These are phyloP conservation scores for Phymorhynchus buccinoides DNA, from an alignment of 1,140 invertebrate genomes.

Conservation along the genomic window DNA sequence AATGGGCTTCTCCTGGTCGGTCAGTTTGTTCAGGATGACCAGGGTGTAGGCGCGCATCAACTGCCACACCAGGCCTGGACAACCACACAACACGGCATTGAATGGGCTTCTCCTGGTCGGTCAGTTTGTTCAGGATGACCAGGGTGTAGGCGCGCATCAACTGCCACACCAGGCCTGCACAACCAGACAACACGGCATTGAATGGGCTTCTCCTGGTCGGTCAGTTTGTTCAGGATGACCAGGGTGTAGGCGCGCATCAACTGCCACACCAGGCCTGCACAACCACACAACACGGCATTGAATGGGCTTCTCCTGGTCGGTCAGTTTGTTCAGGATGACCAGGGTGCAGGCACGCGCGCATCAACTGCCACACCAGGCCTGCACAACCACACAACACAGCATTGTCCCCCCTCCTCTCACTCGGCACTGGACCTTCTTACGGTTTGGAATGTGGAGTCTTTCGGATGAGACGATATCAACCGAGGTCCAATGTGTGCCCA, in stretches of 20 bases:
- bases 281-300: no score
- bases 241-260: constrained; percentile 97
- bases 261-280: constrained; percentile 95
- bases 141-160: constrained; percentile 97
- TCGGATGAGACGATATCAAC: no score
- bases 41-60: constrained; percentile 97
- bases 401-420: no score
- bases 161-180: constrained; percentile 95
- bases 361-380: constrained; percentile 98
- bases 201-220: no score
- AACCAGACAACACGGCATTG: no score
- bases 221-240: constrained; percentile 88
- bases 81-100: no score
- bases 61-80: constrained; percentile 95
- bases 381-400: constrained; percentile 44
- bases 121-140: constrained; percentile 88
- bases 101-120: no score
- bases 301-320: constrained; percentile 75
- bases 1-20: no score
- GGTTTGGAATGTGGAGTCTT: no score
- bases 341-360: constrained; percentile 98
- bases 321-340: constrained; percentile 88
- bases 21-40: constrained; percentile 88
- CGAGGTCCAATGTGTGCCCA: no score
- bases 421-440: no score